A percentile compares a stretch with the other conserved stretches of the same genome.
phyloP scores from a whole-genome alignment of 2,113 vertebrate species.

The Tyrannus savana region DNA sequence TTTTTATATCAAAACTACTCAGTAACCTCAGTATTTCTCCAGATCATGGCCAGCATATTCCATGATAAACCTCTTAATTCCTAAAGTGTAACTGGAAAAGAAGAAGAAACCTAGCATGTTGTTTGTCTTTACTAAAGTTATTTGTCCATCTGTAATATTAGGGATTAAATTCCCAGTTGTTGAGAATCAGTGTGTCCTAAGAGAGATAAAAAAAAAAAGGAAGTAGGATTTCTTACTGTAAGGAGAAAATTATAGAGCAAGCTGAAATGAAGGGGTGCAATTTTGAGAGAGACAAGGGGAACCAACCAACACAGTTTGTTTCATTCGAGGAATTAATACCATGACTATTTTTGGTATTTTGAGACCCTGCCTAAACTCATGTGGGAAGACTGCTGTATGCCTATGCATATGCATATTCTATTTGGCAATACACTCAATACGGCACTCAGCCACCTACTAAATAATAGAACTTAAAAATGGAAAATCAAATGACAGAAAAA shows the following conservation, averaged over 20 bases:
- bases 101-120: background rate
- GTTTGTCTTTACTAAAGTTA: background rate
- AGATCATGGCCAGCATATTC: background rate
- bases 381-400: conserved; percentile 64
- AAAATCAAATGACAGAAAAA: conserved; percentile 74
- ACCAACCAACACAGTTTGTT: conserved; percentile 56
- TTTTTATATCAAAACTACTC: background rate
- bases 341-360: conserved; percentile 74
- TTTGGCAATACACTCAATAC: conserved; percentile 56
- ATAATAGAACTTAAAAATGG: conserved; percentile 74
- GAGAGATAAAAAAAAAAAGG: background rate
- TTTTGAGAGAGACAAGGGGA: conserved; percentile 32
- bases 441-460: conserved; percentile 64
- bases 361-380: conserved; percentile 73
- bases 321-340: conserved; percentile 68
- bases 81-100: background rate
- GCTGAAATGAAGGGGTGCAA: conserved; percentile 29
- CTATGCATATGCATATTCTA: conserved; percentile 70
- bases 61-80: background rate
- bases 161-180: background rate
- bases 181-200: background rate
- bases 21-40: background rate
- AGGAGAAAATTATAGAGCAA: conserved; percentile 27
- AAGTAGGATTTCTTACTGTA: background rate
- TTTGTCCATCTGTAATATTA: background rate